phyloP scores from a whole-genome alignment of 1,140 invertebrate species.

The Parapsyche elsis region DNA sequence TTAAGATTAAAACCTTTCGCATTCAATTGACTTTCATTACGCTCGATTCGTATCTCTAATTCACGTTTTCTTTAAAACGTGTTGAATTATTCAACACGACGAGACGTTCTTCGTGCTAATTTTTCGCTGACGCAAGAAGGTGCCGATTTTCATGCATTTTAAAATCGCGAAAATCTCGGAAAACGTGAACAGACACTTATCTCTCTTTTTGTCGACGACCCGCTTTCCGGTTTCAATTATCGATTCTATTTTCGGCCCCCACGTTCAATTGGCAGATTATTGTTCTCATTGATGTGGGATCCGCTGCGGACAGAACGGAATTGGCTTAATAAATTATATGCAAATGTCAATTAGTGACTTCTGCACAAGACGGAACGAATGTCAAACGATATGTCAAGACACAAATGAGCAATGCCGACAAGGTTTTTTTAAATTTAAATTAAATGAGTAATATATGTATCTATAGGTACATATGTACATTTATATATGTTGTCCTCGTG shows the following conservation, averaged over 20 bases:
- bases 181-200: neutral
- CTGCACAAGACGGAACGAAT: constrained; percentile 5
- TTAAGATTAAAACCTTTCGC: neutral
- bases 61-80: neutral
- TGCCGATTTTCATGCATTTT: neutral
- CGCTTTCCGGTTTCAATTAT: neutral
- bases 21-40: neutral
- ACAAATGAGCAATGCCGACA: neutral
- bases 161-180: neutral
- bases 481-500: neutral
- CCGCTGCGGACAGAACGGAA: constrained; percentile 14
- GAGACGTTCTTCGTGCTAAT: neutral
- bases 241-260: neutral
- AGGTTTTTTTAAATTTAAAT: neutral
- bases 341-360: constrained; percentile 37
- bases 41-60: neutral
- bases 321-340: constrained; percentile 42
- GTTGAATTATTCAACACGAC: constrained; percentile 2
- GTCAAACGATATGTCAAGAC: constrained; percentile 29
- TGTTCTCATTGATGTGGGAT: constrained; percentile 33
- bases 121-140: neutral
- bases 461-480: neutral
- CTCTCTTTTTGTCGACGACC: too few relatives aligned
- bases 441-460: neutral
- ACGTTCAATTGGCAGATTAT: constrained; percentile 27